phyloP scores from a whole-genome alignment of 2,888 invertebrate genomes.

The Drosophila mercatorum region DNA sequence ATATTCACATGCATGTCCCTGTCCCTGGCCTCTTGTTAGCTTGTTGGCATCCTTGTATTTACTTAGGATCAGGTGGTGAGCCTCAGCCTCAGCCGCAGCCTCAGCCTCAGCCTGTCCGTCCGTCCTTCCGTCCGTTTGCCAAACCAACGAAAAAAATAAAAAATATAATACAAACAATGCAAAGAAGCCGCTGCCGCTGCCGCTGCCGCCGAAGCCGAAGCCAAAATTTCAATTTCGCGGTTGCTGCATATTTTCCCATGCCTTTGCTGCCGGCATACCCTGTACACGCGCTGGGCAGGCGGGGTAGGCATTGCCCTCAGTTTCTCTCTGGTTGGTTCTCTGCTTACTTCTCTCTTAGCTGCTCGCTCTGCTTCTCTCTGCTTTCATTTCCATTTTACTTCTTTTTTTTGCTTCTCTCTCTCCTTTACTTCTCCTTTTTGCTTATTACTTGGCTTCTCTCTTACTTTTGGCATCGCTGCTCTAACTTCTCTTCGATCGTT shows the following conservation, averaged over 20 bases:
- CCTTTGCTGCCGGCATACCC: slow-evolving; percentile 50
- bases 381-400: too few relatives aligned
- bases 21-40: slow-evolving; percentile 22
- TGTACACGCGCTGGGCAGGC: background rate
- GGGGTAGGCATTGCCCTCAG: background rate
- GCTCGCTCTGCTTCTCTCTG: background rate
- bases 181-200: slow-evolving; percentile 63
- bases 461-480: background rate
- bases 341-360: too few relatives aligned
- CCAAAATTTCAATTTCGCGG: slow-evolving; percentile 79
- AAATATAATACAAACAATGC: slow-evolving; percentile 60
- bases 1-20: slow-evolving; percentile 66
- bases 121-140: slow-evolving; percentile 22
- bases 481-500: background rate
- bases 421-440: background rate
- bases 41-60: slow-evolving; percentile 72
- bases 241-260: slow-evolving; percentile 78
- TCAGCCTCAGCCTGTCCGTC: background rate
- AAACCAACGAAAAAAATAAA: slow-evolving; percentile 8
- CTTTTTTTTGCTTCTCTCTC: background rate
- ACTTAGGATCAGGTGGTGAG: slow-evolving; percentile 84
- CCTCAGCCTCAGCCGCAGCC: slow-evolving; percentile 3
- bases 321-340: too few relatives aligned
- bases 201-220: slow-evolving; percentile 61
- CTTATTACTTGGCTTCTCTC: background rate